phyloP scores from a whole-genome alignment of 2,888 invertebrate genomes.

The Stomorhina lunata region DNA sequence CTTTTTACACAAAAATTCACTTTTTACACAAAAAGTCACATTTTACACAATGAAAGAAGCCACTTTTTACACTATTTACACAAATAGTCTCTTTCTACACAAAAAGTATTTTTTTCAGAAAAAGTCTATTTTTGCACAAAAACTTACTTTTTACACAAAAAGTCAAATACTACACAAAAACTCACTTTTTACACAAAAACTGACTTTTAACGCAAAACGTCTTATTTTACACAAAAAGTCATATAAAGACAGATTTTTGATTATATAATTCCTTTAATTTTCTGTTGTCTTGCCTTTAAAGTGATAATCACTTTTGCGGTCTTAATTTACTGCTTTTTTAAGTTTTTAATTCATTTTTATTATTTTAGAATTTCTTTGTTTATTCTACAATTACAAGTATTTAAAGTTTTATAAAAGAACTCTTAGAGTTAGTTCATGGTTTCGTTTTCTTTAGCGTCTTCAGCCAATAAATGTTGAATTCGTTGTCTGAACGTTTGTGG shows the following conservation, averaged over 20 bases:
- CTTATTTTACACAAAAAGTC: no score
- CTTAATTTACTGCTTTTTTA: constrained; percentile 43
- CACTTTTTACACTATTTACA: no score
- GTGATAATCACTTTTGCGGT: constrained; percentile 31
- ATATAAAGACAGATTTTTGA: background rate
- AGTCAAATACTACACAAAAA: no score
- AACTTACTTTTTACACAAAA: no score
- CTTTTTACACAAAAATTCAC: no score
- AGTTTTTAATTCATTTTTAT: constrained; percentile 44
- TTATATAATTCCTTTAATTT: background rate
- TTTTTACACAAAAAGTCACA: no score
- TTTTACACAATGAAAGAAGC: no score
- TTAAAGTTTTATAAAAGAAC: no score
- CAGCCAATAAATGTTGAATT: constrained; percentile 32
- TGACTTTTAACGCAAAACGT: background rate
- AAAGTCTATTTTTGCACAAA: no score
- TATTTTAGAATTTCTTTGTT: constrained; percentile 42
- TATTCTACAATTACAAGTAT: constrained; percentile 19
- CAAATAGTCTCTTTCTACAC: no score
- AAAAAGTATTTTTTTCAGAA: no score
- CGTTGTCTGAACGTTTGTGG: constrained; percentile 11
- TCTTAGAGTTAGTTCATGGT: constrained; percentile 8
- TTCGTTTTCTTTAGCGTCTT: background rate
- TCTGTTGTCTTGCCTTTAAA: background rate
- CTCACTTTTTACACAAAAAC: background rate